Evolutionary conservation across 1,140 invertebrate species (phyloP), one percentile per base, ranked within the genome.

Genomic region (Branchinecta lynchi): DNA sequence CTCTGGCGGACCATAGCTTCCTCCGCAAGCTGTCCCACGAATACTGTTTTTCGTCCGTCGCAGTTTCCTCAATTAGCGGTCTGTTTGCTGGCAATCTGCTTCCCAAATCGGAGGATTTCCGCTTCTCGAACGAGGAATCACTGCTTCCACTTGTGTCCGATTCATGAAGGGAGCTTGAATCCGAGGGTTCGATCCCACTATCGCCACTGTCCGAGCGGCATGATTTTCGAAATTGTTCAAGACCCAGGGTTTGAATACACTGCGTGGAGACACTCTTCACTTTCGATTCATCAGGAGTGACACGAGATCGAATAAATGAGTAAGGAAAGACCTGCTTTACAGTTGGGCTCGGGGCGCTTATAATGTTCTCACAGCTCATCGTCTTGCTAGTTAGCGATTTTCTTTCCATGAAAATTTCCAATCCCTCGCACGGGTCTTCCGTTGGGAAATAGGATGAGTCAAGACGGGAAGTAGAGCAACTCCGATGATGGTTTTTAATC

Each of bases 151-250:
- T 60, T 15, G 12, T 3, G 51, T 60, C 51, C 12, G 51, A 60
- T 15, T 60, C 51, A 60, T 60, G 51, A 60, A 60, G 12, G 51
- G 51, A 60, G 51, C 51, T 60, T 60, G 51, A 60, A 20, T 60
- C 51, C 12, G 51, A 60, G 12, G 51, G 51, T 6, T 60, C 51
- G 17, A 60, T 15, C 1, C 51, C 51, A 20, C 51, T 60, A 20
- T 60, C 51, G 51, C 17, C 51, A 20, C 51, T 60, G 1, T 60
- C 51, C 17, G 51, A 60, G 17, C 51, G 51, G 17, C 51, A 60
- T 3, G 51, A 60, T 60, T 60, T 60, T 60, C 51, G 51, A 15
- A 60, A 20, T 20, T 60, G 51, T 20, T 60, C 51, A 20, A 12
- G 51, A 15, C 51, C 51, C 51, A 60, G 51, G 17, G 12, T 60